Evolutionary conservation across 2,797 vertebrate species (phyloP), one percentile per base, ranked within the genome.

Genomic region (Danionella dracula): DNA sequence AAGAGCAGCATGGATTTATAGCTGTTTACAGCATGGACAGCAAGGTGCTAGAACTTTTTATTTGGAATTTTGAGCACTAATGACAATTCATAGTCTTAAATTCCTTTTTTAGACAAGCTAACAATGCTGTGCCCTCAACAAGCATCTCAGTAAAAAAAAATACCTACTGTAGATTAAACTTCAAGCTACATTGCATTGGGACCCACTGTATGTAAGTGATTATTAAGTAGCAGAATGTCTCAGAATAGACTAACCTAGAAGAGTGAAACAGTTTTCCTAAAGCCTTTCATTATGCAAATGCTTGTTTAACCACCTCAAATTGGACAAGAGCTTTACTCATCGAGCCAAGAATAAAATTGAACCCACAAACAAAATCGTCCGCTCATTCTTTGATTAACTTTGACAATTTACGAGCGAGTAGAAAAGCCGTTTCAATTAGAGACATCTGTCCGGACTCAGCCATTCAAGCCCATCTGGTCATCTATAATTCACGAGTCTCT

Each of bases 401-500:
- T 78, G 81, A 83, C 81, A 81, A 78, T 79, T 79, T 76, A 76
- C 76, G 76, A 77, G 72, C 76, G 74, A 76, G 66, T 74, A 73
- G 75, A 78, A 83, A 70, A 71, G 69, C 76, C 78, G 80, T 83
- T 82, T 77, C 78, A 77, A 84, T 85, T 83, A 83, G 59, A 75
- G 74, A 74, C 83, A 80, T 85, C 85, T 83, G 84, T 82, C 82
- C 79, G 67, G 75, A 73, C 78, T 71, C 54, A 73, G 75, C 70
- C 58, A 71, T 68, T 79, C 69, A 63, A 66, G 63, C 70, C 77
- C 83, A 86, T 85, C 86, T 88, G 86, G 80, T 85, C 84, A 86
- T 87, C 82, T 83, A 84, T 83, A 85, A 85, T 87, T 86, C 82
- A 89, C 71, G 76, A 82, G 77, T 78, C 71, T 72, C 78, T 58